Base-by-base conservation (phyloP, 1,140 invertebrate genomes). In the Euglossa dilemma region DNA sequence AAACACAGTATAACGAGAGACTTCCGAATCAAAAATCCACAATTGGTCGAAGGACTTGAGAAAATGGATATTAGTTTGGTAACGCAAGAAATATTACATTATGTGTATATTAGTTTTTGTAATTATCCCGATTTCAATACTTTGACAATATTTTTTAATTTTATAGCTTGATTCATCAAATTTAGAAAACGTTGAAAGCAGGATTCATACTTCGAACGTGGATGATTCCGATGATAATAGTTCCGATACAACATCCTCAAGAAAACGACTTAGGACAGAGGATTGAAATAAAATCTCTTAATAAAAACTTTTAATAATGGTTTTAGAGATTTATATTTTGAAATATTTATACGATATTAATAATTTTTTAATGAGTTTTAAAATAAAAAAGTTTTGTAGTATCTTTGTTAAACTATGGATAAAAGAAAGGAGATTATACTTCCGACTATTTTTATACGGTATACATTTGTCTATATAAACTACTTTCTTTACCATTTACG, bases 1-100 rank as follows among this genome's bases (percentile, higher is more conserved):
- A 95, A 96, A 76, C 93, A 93, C 74, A 95, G 95, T 25, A 93
- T 95, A 6, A 94, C 95, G 23, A 92, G 96, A 85, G 95, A 96
- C 91, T 96, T 96, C 78, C 93, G 95, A 87, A 95, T 95, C 45
- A 92, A 93, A 74, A 94, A 94, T n/a, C 85, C 90, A 8, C 90
- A 94, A 80, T 82, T 96, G 0, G 91, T 91, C 43, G 93, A 95
- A 84, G 94, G 93, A 43, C 90, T 96, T 16, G 94, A 95, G 61
- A 87, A 90, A 85, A 84, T 93, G 71, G 90, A 93, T 54, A 71
- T 80, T 1, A 94, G 90, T 80, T 54, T 85, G 82, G 93, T 94
- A 90, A 89, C 87, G 75, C 80, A 56, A 70, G 52, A 61, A 28
- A 66, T 18, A 3, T 25, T 52, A 8, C 11, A 56, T 56, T 20